Percentiles rank a stretch among this genome's conserved stretches.
phyloP scores from a whole-genome alignment of 2,113 vertebrate genomes.

The Otocyon megalotis region DNA sequence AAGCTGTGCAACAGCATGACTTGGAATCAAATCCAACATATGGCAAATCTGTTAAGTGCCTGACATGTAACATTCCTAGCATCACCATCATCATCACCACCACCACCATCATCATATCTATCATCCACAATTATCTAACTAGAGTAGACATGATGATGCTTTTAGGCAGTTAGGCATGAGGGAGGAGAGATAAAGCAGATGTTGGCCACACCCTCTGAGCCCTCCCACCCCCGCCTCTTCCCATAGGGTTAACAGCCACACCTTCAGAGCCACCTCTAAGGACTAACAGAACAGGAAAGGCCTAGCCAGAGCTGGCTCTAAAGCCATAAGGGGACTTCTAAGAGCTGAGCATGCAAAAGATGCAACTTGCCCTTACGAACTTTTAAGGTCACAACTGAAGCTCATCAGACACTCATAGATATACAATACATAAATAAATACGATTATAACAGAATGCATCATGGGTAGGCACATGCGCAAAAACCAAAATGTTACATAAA shows the following conservation, averaged over 20 bases:
- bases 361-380: background rate
- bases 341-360: background rate
- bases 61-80: background rate
- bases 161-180: background rate
- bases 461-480: background rate
- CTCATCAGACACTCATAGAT: background rate
- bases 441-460: background rate
- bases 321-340: background rate
- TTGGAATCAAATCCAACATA: background rate
- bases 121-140: background rate
- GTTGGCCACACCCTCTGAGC: background rate
- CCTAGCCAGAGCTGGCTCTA: background rate
- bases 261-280: background rate
- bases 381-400: background rate
- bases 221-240: background rate
- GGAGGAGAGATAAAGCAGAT: background rate
- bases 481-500: background rate
- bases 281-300: background rate
- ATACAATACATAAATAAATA: background rate
- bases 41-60: background rate
- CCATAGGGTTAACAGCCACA: background rate
- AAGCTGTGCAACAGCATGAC: background rate
- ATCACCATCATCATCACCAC: background rate
- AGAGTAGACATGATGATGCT: background rate
- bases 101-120: background rate